Evolutionary conservation across 2,113 vertebrate species (phyloP).

Genomic region (Acrocephalus arundinaceus): DNA sequence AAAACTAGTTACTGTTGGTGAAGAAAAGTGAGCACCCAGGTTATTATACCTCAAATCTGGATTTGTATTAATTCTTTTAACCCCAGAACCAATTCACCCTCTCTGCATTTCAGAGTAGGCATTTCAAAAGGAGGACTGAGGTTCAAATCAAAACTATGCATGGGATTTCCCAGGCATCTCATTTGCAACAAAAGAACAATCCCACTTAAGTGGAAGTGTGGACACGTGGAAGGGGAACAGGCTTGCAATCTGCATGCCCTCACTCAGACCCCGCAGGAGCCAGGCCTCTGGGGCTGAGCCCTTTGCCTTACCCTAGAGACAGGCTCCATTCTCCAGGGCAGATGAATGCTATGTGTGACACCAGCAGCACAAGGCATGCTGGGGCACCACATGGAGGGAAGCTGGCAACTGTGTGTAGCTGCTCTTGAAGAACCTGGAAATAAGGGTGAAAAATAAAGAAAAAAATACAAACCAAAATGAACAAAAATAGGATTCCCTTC

Average conservation of each 20-base stretch:
- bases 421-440: constrained; percentile 47
- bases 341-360: constrained; percentile 4
- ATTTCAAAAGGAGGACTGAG: background rate
- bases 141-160: background rate
- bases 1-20: background rate
- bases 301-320: constrained; percentile 23
- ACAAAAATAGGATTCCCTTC: background rate
- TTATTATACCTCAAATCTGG: background rate
- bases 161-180: background rate
- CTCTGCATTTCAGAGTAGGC: background rate
- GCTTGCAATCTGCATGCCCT: background rate
- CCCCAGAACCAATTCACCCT: background rate
- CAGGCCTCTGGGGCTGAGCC: background rate
- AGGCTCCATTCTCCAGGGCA: constrained; percentile 11
- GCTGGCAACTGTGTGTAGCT: background rate
- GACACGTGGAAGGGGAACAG: background rate
- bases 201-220: background rate
- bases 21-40: background rate
- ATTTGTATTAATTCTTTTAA: background rate
- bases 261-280: background rate
- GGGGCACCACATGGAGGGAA: constrained; percentile 29
- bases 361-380: constrained; percentile 26
- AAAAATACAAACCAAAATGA: background rate
- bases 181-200: background rate
- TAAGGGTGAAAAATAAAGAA: background rate